These are phyloP conservation scores for Argentina silus DNA, from an alignment of 2,797 vertebrate genomes.

Conservation along the genomic window DNA sequence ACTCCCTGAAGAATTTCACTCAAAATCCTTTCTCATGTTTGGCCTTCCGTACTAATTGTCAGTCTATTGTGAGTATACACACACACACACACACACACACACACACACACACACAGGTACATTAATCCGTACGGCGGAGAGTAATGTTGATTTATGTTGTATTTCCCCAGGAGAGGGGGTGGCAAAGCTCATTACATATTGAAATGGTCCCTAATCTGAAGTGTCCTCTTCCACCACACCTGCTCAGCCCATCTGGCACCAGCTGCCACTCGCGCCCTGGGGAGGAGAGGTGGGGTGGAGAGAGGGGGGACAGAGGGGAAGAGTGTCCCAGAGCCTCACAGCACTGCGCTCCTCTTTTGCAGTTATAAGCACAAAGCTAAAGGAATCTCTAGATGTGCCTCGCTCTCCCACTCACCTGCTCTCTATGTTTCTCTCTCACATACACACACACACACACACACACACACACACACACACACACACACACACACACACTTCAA, in stretches of 20 bases:
- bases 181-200: conserved; percentile 8
- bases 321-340: neutral
- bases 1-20: too few species aligned
- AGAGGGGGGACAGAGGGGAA: neutral
- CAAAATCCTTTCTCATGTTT: too few species aligned
- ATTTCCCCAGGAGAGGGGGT: neutral
- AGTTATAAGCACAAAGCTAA: neutral
- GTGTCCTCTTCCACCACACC: conserved; percentile 10
- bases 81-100: neutral
- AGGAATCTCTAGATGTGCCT: neutral
- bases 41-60: neutral
- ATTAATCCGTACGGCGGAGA: neutral
- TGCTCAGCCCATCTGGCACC: conserved; percentile 17
- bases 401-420: neutral
- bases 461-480: too few species aligned
- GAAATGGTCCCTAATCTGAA: conserved; percentile 7
- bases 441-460: too few species aligned
- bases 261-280: neutral
- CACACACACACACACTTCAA: too few species aligned
- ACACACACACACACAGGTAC: neutral
- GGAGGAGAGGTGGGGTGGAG: neutral
- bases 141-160: neutral
- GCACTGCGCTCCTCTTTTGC: neutral
- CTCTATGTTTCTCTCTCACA: too few species aligned
- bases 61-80: neutral